Base-by-base conservation (phyloP, 2,888 invertebrate genomes). In the Gryllus longicercus region DNA sequence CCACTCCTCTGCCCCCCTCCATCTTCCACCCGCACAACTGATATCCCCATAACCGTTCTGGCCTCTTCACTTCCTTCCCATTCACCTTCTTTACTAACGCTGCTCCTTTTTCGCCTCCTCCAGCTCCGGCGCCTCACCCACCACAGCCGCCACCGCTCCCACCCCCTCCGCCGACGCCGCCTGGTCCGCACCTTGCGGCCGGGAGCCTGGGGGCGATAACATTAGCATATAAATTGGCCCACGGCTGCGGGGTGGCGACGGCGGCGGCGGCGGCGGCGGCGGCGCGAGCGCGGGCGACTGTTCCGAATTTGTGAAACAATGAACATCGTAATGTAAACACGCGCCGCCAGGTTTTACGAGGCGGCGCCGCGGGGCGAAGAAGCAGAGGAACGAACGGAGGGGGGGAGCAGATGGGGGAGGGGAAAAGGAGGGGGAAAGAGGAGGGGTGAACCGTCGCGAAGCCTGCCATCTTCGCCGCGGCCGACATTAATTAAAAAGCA, bases 271-370 rank as follows among this genome's bases (percentile, higher is more conserved):
- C 2, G 18, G 63, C 63, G 63, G 63, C 16, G 63, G 16, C 11
- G 63, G 63, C 63, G 63, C 63, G 63, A n/a, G 63, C 14, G 63
- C 14, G 63, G 63, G 63, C 63, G 63, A 63, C 63, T 63, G 63
- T 63, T 63, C 63, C 63, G 63, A 63, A 63, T 63, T 63, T 63
- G 63, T 63, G 63, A 63, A 63, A 63, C 63, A 63, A 63, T 63
- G 63, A 63, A 63, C 63, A 63, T 63, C 63, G 63, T 63, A 63
- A 63, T 63, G 63, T 63, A 63, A n/a, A 63, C 63, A 63, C 63
- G 63, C 63, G 63, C 16, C n/a, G 63, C 63, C 16, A 63, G 63
- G 63, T 63, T 63, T 63, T 63, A 63, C 63, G 63, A 63, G n/a
- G 63, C 63, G 14, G 63, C n/a, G 63, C 63, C n/a, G 63, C 63